Conservation (phyloP, 2,888 invertebrate genomes). For the Tortrix viridana region DNA sequence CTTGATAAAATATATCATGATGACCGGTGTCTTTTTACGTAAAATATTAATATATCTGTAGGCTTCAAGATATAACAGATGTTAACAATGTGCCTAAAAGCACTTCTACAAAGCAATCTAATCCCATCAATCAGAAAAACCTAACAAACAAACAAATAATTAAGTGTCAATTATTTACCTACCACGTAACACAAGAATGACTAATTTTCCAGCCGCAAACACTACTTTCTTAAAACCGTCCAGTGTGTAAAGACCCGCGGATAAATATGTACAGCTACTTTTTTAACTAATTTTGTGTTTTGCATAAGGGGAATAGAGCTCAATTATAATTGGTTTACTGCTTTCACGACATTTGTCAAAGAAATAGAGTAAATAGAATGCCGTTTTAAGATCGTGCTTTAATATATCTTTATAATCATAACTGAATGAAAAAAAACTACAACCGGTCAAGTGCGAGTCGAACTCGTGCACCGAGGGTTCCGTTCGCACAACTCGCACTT, state of each 20-base stretch:
- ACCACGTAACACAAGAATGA: constrained; percentile 1
- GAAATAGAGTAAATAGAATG: constrained; percentile 43
- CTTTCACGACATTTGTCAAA: constrained; percentile 48
- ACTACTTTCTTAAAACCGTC: constrained; percentile 16
- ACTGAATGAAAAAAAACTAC: too few species aligned
- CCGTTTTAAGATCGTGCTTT: too few species aligned
- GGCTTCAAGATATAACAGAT: too few species aligned
- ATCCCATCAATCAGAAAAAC: neutral
- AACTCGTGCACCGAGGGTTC: too few species aligned
- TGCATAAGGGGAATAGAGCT: constrained; percentile 41
- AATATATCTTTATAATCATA: too few species aligned
- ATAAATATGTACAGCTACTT: constrained; percentile 15
- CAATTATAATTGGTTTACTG: constrained; percentile 45
- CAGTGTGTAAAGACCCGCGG: constrained; percentile 10
- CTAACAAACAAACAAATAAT: neutral
- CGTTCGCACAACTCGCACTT: too few species aligned
- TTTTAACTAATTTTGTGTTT: constrained; percentile 32
- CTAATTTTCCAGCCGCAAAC: constrained; percentile 3
- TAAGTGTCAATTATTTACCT: constrained; percentile 6
- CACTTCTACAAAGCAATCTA: neutral
- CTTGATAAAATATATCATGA: too few species aligned
- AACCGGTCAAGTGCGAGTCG: too few species aligned
- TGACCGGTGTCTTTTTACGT: too few species aligned
- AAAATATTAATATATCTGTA: too few species aligned
- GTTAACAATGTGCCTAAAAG: too few species aligned